Evolutionary conservation across 2,797 vertebrate species (phyloP), one percentile per base, ranked within the genome.

Genomic region (Macrochelys suwanniensis): DNA sequence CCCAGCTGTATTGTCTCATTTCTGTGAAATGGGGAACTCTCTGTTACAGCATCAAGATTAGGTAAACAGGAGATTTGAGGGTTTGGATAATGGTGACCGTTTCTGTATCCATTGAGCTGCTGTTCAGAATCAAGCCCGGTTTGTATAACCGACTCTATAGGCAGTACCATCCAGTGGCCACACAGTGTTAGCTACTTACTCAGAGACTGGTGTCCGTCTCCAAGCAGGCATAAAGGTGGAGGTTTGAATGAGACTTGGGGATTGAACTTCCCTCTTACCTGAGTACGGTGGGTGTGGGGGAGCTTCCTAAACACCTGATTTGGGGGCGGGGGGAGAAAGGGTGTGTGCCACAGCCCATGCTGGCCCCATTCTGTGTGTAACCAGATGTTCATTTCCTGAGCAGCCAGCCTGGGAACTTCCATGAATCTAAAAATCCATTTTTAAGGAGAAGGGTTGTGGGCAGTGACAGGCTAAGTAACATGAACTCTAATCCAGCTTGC

Each of bases 391-490:
- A 42, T 61, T 19, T 28, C 88, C 71, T 28, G n/a, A 56, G n/a
- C 80, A 86, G 86, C 79, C 51, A 83, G 56, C 78, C 86, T 79
- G 83, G 90, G 85, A 94, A 54, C 77, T 42, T 89, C 89, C 26
- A 0, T 21, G 8, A 74, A 65, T 84, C 59, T 51, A 79, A 51
- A 28, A 87, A 80, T 57, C 77, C 84, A 78, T 78, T 95, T 95
- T 88, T 80, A 80, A 80, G 68, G 93, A 87, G 87, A 47, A 80
- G 80, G 85, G 37, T 83, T 90, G 89, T 74, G 90, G 88, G 89
- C 89, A 93, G 83, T 80, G 88, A 71, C 91, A 92, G 87, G 81
- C 49, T 59, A 31, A 77, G 87, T 86, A 61, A 33, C 74, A 4
- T 33, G 84, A 86, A 7, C 81, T 91, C 80, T 76, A 53, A 65